Conservation (phyloP, 2,888 invertebrate species). For the Drosophila mettleri region DNA sequence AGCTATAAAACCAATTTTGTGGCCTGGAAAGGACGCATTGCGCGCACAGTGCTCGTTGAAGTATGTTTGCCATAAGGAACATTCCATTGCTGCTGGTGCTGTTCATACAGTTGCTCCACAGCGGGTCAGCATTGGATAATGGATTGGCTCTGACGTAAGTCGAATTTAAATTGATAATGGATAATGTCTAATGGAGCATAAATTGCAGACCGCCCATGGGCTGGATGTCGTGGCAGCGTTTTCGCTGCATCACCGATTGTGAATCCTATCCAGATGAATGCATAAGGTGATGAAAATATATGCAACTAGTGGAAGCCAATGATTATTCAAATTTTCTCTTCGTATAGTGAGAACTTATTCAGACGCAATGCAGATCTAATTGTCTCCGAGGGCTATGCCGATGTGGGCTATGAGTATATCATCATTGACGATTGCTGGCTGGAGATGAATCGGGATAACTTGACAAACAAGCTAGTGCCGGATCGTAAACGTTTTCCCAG, state of each 20-base stretch:
- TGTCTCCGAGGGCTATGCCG: slow-evolving; percentile 89
- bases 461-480: slow-evolving; percentile 87
- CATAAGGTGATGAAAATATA: slow-evolving; percentile 87
- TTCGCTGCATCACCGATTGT: slow-evolving; percentile 88
- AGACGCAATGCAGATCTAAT: slow-evolving; percentile 87
- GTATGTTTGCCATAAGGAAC: slow-evolving; percentile 33
- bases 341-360: slow-evolving; percentile 87
- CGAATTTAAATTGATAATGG: not conserved
- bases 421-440: slow-evolving; percentile 93
- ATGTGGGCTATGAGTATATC: slow-evolving; percentile 90
- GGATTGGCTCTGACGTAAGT: slow-evolving; percentile 86
- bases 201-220: slow-evolving; percentile 89
- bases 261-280: slow-evolving; percentile 87
- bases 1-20: slow-evolving; percentile 48
- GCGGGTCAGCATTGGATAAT: slow-evolving; percentile 85
- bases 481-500: slow-evolving; percentile 89
- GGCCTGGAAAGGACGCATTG: slow-evolving; percentile 47
- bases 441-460: slow-evolving; percentile 87
- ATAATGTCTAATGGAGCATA: not conserved
- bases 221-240: slow-evolving; percentile 89
- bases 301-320: no score
- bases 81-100: slow-evolving; percentile 25
- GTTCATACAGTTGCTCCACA: slow-evolving; percentile 40
- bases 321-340: no score
- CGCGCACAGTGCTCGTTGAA: slow-evolving; percentile 12